Percentiles rank a stretch among this genome's conserved stretches.
These are phyloP conservation scores for Brachionus paranguensis DNA, from an alignment of 1,140 invertebrate species.

Conservation along the genomic window DNA sequence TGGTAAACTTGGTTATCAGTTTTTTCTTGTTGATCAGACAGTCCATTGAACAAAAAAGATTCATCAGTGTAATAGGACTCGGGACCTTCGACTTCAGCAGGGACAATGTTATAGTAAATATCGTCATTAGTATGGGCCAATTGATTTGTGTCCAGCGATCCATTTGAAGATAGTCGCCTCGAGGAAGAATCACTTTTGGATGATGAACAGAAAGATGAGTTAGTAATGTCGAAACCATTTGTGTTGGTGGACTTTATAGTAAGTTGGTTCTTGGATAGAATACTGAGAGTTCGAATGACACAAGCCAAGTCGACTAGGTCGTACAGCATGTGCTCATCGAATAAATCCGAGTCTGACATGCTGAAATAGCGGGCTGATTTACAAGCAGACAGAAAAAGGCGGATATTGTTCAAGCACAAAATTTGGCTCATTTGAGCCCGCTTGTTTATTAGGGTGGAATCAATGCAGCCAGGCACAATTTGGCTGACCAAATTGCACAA, in stretches of 20 bases:
- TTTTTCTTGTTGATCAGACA: conserved; percentile 22
- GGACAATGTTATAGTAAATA: conserved; percentile 29
- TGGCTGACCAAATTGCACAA: conserved; percentile 10
- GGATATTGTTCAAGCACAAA: conserved; percentile 26
- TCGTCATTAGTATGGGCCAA: not conserved
- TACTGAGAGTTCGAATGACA: conserved; percentile 20
- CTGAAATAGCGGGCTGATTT: conserved; percentile 15
- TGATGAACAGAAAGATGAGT: not conserved
- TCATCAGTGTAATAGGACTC: conserved; percentile 36
- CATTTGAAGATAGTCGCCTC: not conserved
- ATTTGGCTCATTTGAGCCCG: conserved; percentile 26
- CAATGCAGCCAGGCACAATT: conserved; percentile 26
- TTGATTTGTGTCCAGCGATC: not conserved
- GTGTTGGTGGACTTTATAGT: not conserved
- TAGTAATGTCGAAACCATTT: not conserved
- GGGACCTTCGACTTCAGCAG: not conserved
- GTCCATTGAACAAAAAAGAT: conserved; percentile 17
- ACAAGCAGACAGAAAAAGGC: not conserved
- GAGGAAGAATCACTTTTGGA: not conserved
- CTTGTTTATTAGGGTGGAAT: conserved; percentile 13
- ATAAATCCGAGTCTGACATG: conserved; percentile 8
- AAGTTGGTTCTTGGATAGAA: not conserved
- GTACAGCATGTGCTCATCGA: conserved; percentile 37
- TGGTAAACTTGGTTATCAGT: conserved; percentile 18
- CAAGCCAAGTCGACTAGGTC: conserved; percentile 1